Conservation (phyloP, 2,797 vertebrate genomes). For the Pangasius krempfi region DNA sequence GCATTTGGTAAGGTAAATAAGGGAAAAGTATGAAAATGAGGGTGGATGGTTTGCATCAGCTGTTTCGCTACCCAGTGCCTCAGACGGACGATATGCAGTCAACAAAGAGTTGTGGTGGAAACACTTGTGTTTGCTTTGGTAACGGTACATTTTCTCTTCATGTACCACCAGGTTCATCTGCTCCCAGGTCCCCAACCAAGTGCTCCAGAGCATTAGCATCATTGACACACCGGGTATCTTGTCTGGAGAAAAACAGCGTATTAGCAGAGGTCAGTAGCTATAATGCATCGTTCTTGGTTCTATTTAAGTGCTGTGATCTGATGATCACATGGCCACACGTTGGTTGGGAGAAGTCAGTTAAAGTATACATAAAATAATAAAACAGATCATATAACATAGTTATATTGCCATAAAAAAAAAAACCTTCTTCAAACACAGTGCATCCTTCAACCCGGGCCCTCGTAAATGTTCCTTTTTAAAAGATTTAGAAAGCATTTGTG, state of each 20-base stretch:
- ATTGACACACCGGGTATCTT: conserved; percentile 97
- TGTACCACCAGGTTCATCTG: conserved; percentile 87
- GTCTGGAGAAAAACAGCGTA: conserved; percentile 95
- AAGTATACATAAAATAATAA: conserved; percentile 7
- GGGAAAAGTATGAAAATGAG: neutral
- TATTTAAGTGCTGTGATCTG: neutral
- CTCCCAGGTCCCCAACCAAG: conserved; percentile 94
- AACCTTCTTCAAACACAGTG: neutral
- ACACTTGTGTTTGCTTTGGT: conserved; percentile 33
- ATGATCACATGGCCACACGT: neutral
- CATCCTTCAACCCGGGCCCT: neutral
- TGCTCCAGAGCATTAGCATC: conserved; percentile 84
- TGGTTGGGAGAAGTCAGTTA: neutral
- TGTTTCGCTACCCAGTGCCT: neutral
- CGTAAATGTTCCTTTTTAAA: neutral
- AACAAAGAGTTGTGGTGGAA: conserved; percentile 14
- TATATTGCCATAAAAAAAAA: neutral
- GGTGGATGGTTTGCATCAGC: neutral
- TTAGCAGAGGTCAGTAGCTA: conserved; percentile 85
- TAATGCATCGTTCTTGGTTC: neutral
- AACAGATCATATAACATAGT: neutral
- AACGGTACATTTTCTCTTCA: conserved; percentile 27
- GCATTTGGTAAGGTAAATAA: neutral
- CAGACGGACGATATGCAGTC: conserved; percentile 19
- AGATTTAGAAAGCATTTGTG: neutral